These are phyloP conservation scores for Drepanosiphum platanoidis DNA, from an alignment of 2,888 invertebrate species.

Conservation along the genomic window DNA sequence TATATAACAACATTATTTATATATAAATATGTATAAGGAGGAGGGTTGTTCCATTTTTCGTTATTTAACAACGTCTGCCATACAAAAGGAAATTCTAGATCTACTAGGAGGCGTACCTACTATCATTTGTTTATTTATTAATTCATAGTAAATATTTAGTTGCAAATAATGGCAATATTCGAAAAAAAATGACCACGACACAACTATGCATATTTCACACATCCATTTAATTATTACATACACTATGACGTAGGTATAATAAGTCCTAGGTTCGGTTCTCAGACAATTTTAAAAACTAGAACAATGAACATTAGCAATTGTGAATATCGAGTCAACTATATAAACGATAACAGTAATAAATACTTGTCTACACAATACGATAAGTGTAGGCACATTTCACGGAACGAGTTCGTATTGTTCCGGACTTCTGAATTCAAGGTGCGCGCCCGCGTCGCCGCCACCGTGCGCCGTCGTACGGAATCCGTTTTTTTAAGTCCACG, in stretches of 20 bases:
- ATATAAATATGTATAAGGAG: too few species aligned
- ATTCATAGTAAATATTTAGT: too few species aligned
- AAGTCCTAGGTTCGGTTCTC: background rate
- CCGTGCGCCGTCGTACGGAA: background rate
- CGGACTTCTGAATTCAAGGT: slow-evolving; percentile 27
- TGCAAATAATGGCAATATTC: too few species aligned
- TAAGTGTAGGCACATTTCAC: slow-evolving; percentile 19
- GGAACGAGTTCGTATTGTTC: slow-evolving; percentile 36
- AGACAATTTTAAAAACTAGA: slow-evolving; percentile 7
- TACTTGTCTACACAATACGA: background rate
- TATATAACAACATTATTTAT: too few species aligned
- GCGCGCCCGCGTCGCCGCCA: background rate
- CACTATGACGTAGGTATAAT: background rate
- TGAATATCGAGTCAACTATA: slow-evolving; percentile 9
- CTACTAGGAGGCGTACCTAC: too few species aligned
- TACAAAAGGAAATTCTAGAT: too few species aligned
- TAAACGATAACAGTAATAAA: slow-evolving; percentile 21
- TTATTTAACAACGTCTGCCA: too few species aligned
- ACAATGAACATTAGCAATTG: slow-evolving; percentile 29
- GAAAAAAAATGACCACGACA: too few species aligned
- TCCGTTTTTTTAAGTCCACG: slow-evolving; percentile 39
- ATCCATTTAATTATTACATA: background rate
- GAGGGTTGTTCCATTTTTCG: too few species aligned
- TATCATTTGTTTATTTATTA: too few species aligned
- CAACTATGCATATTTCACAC: too few species aligned